These are phyloP conservation scores for Druon quercuslanigerum DNA, from an alignment of 1,140 invertebrate species.

Conservation along the genomic window DNA sequence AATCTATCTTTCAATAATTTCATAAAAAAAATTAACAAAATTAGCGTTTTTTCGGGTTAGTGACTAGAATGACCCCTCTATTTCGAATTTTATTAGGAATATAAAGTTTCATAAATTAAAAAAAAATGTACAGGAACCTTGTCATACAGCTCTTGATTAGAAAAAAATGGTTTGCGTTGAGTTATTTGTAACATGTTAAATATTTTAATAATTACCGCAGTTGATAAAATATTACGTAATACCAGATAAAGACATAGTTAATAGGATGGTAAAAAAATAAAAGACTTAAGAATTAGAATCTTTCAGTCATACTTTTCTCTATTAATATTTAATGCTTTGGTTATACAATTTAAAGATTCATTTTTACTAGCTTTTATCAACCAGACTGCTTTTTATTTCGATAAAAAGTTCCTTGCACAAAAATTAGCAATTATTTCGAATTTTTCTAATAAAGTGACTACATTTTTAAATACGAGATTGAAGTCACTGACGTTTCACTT, in stretches of 20 bases:
- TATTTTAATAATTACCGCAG: too few species aligned
- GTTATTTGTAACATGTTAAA: too few species aligned
- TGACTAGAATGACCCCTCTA: too few species aligned
- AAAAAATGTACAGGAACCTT: too few species aligned
- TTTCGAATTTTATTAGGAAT: too few species aligned
- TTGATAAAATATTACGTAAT: too few species aligned
- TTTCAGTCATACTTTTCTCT: neutral
- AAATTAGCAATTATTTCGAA: neutral
- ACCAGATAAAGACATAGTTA: neutral
- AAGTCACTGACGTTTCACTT: neutral
- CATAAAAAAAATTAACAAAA: too few species aligned
- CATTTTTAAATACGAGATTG: neutral
- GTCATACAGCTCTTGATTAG: too few species aligned
- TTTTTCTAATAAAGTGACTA: neutral
- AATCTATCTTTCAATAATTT: too few species aligned
- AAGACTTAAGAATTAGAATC: neutral
- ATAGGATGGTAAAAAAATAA: neutral
- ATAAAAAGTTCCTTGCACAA: neutral
- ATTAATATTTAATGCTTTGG: constrained; percentile 1
- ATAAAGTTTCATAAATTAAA: too few species aligned
- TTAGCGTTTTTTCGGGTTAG: too few species aligned
- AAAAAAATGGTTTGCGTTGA: too few species aligned
- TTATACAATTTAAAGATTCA: constrained; percentile 8
- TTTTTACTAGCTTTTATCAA: constrained; percentile 1
- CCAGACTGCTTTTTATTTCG: neutral